Percentiles rank a stretch among this genome's conserved stretches.
These are phyloP conservation scores for Acipenser ruthenus DNA, from an alignment of 2,797 vertebrate genomes.

Conservation along the genomic window DNA sequence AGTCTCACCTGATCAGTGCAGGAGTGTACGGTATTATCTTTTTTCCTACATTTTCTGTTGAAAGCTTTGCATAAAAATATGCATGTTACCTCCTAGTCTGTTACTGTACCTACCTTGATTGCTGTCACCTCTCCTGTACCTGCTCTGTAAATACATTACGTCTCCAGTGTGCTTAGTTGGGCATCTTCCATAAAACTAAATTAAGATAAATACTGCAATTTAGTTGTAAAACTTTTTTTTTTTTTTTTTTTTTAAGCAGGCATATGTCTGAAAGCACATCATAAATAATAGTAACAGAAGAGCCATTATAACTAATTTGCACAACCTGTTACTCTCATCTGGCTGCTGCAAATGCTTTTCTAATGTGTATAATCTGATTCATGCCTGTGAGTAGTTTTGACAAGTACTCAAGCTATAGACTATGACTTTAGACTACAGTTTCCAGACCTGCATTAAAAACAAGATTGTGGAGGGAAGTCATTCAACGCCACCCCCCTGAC, in stretches of 20 bases:
- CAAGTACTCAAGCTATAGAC: neutral
- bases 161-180: no score
- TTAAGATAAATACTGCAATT: no score
- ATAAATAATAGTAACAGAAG: slow-evolving; percentile 1
- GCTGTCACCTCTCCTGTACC: no score
- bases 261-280: no score
- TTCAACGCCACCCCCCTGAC: neutral
- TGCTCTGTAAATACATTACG: no score
- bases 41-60: slow-evolving; percentile 3
- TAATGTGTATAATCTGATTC: neutral
- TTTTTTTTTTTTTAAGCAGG: no score
- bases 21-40: slow-evolving; percentile 70
- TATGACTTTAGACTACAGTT: neutral
- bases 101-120: no score
- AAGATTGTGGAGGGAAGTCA: neutral
- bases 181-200: no score
- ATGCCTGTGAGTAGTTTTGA: neutral
- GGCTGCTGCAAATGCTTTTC: neutral
- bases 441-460: neutral
- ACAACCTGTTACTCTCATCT: neutral
- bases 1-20: slow-evolving; percentile 81
- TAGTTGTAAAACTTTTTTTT: no score
- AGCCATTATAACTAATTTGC: neutral
- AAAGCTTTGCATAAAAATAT: neutral
- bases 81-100: no score